These are phyloP conservation scores for Microchirus variegatus DNA, from an alignment of 2,797 vertebrate genomes.

Conservation along the genomic window DNA sequence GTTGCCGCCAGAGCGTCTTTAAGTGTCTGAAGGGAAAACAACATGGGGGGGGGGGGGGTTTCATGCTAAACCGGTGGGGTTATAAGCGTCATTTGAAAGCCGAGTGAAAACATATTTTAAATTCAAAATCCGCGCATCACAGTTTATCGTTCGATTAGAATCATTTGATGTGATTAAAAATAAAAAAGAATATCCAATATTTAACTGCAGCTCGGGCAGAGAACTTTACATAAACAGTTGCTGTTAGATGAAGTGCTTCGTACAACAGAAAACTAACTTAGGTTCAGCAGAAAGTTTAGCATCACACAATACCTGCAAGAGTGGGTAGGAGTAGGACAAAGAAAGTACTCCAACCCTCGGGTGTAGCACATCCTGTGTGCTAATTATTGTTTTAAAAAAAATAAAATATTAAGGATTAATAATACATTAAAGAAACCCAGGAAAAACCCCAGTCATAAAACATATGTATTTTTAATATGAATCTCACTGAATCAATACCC, in stretches of 20 bases:
- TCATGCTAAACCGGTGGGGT: constrained; percentile 44
- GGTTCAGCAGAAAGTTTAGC: constrained; percentile 65
- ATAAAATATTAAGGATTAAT: constrained; percentile 80
- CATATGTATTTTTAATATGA: constrained; percentile 89
- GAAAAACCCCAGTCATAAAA: constrained; percentile 77
- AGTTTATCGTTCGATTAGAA: constrained; percentile 1
- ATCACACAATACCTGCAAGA: constrained; percentile 61
- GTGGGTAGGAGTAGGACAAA: constrained; percentile 64
- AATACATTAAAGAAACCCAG: constrained; percentile 79
- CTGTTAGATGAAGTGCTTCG: constrained; percentile 10
- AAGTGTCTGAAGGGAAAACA: constrained; percentile 62
- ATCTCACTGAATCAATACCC: constrained; percentile 92
- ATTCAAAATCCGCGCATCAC: too few species aligned
- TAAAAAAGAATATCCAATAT: neutral
- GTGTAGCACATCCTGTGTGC: constrained; percentile 75
- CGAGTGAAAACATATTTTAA: constrained; percentile 28
- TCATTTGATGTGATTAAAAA: neutral
- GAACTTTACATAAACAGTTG: constrained; percentile 28
- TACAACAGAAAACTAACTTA: constrained; percentile 42
- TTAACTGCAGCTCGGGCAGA: constrained; percentile 9
- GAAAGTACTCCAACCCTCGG: constrained; percentile 62
- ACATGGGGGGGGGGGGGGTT: constrained; percentile 12
- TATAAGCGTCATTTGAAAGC: constrained; percentile 18
- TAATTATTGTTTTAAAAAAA: constrained; percentile 71
- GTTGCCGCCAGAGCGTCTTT: constrained; percentile 73